A percentile compares a stretch with the other conserved stretches of the same genome.
phyloP scores from a whole-genome alignment of 1,140 invertebrate species.

The Lasaia peninsularis region DNA sequence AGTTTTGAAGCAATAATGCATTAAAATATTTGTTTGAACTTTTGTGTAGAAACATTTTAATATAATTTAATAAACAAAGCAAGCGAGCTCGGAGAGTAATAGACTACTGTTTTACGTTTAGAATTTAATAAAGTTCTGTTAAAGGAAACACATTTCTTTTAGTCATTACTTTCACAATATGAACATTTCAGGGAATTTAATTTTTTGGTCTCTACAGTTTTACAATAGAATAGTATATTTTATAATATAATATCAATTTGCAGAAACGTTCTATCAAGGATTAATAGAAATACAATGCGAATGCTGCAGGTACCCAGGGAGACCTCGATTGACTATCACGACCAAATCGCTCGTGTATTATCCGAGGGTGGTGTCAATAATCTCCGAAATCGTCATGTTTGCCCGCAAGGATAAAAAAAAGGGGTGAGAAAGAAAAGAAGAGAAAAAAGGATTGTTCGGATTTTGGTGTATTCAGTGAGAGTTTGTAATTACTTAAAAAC shows the following conservation, averaged over 20 bases:
- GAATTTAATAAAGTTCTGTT: conserved; percentile 9
- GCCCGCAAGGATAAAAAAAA: no score
- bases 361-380: no score
- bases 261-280: no score
- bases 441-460: no score
- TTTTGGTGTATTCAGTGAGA: no score
- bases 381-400: no score
- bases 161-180: not conserved
- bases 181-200: not conserved
- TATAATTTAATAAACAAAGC: conserved; percentile 1
- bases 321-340: no score
- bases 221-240: not conserved
- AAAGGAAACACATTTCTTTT: conserved; percentile 1
- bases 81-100: not conserved
- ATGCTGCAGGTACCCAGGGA: no score
- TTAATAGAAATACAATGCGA: no score
- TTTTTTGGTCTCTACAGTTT: not conserved
- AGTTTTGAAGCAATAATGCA: conserved; percentile 3
- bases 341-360: no score
- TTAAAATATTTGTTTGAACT: not conserved
- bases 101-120: not conserved
- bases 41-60: not conserved
- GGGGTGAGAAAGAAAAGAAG: no score
- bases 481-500: no score
- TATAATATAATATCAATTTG: not conserved